Base-by-base conservation (phyloP, 2,797 vertebrate species). In the Avahi laniger region DNA sequence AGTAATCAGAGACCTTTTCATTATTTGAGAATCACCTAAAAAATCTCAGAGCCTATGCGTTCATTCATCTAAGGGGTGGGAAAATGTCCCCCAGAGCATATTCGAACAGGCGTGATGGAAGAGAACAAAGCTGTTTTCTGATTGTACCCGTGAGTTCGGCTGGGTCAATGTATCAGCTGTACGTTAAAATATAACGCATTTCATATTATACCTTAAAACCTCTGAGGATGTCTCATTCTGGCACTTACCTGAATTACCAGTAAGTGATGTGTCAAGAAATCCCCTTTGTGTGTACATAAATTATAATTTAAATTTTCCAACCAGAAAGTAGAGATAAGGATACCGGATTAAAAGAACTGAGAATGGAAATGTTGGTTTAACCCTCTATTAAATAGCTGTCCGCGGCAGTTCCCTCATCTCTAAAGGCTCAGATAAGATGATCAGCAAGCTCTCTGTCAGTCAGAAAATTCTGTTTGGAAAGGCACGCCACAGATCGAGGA, bases 401-500 rank as follows among this genome's bases (percentile, higher is more conserved):
- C 18, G 8, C 33, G 18, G 14, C 20, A 52, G 41, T 48, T 87
- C 86, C 48, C 48, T 83, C 73, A 46, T 69, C 63, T 92, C 41
- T 41, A 33, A 87, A 33, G 54, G 2, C 46, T 81, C 11, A 2
- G 72, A 78, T 61, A 81, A 80, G 26, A 57, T 46, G 52, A 67
- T 18, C 26, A 38, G n/a, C 43, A 76, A 81, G 15, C 14, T 89
- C 63, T 85, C 78, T 57, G 61, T 89, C 57, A 30, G 20, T n/a
- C 52, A 85, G 72, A 84, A 94, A 90, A 92, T 43, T 81, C 61
- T 69, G 17, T 79, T 84, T 75, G 35, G 48, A 90, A 92, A 92
- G 33, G 38, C 59, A 52, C 38, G 35, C 28, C 50, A 18, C 46
- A 52, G 17, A 50, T 80, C 9, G 78, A 76, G n/a, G 82, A 20